phyloP scores from a whole-genome alignment of 2,888 invertebrate species.

The Tetragonula carbonaria region DNA sequence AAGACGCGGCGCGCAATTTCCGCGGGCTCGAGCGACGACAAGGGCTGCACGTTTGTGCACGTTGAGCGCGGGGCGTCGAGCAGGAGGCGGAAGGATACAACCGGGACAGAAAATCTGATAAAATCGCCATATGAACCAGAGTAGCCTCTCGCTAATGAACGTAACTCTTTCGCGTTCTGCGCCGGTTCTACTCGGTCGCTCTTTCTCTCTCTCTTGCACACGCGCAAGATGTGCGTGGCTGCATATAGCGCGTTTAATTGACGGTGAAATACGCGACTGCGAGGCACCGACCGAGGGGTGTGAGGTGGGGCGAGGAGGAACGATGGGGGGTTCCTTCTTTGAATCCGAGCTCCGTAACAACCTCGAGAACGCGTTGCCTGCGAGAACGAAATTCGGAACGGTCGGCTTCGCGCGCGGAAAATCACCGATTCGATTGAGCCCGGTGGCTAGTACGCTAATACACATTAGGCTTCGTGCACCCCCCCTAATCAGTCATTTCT shows the following conservation, averaged over 20 bases:
- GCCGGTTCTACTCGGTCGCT: constrained; percentile 18
- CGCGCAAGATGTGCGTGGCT: constrained; percentile 58
- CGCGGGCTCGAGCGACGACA: constrained; percentile 13
- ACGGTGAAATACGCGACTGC: constrained; percentile 70
- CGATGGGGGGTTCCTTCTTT: constrained; percentile 54
- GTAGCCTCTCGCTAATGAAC: constrained; percentile 76
- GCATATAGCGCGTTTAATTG: constrained; percentile 71
- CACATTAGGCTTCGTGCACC: background rate
- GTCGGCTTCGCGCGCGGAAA: background rate
- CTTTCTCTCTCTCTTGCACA: constrained; percentile 32
- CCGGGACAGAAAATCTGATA: constrained; percentile 73
- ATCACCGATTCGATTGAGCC: background rate
- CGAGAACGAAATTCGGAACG: constrained; percentile 24
- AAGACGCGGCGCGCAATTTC: constrained; percentile 16
- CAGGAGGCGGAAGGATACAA: constrained; percentile 57
- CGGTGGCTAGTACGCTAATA: background rate
- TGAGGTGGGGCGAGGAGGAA: too few species aligned
- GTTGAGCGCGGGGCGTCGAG: constrained; percentile 16
- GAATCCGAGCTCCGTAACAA: constrained; percentile 49
- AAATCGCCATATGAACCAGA: constrained; percentile 69
- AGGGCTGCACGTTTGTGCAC: background rate
- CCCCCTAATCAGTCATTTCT: background rate
- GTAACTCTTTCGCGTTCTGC: constrained; percentile 74
- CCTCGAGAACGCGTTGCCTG: constrained; percentile 12
- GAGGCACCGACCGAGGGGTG: constrained; percentile 31